Conservation (phyloP, 1,140 invertebrate species). For the Achatina immaculata region DNA sequence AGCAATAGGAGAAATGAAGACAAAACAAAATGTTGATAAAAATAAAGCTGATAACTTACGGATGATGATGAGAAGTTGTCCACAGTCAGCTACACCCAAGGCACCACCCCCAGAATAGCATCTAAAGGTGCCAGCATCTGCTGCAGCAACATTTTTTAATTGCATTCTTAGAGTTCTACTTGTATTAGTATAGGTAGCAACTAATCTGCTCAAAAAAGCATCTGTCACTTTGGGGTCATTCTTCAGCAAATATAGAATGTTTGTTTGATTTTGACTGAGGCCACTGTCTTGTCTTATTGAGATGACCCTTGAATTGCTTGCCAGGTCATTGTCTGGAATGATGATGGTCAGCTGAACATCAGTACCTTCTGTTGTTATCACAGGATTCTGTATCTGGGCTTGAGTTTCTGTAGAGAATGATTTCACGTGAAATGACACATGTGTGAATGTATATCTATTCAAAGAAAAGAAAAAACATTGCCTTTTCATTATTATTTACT, state of each 20-base stretch:
- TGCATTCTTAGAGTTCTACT: background rate
- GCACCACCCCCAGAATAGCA: background rate
- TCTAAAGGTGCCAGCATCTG: background rate
- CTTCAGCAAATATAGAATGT: background rate
- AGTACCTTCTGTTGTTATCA: background rate
- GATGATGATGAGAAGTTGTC: background rate
- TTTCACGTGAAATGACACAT: background rate
- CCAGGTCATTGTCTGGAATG: background rate
- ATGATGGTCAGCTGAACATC: background rate
- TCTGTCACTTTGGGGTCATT: background rate
- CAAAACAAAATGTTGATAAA: background rate
- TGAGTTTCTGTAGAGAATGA: background rate
- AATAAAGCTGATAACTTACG: background rate
- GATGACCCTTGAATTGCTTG: background rate
- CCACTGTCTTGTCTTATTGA: background rate
- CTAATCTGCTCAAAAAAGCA: background rate
- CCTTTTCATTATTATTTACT: too few species aligned
- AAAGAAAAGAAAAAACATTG: too few species aligned
- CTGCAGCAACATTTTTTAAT: background rate
- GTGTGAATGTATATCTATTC: too few species aligned
- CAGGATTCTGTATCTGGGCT: background rate
- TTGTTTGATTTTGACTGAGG: background rate
- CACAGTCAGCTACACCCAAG: background rate
- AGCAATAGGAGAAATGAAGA: too few species aligned
- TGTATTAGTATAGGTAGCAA: background rate